Evolutionary conservation across 2,888 invertebrate species (phyloP), one percentile per base, ranked within the genome.

Genomic region (Cinara cedri): DNA sequence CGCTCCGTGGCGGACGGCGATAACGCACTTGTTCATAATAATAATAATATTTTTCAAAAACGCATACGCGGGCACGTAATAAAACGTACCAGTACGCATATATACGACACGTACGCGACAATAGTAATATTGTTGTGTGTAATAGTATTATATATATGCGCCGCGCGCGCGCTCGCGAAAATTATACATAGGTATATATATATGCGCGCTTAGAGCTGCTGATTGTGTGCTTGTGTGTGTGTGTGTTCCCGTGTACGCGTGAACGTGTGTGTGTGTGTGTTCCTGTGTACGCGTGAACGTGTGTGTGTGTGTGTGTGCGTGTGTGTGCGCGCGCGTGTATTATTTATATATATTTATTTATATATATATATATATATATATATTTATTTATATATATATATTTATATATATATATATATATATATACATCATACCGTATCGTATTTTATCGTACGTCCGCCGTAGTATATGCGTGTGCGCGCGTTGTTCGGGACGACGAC

Each of bases 1-100:
- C 21, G 26, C 44, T 51, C 51, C 49, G 76, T 57, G 66, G 34
- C 57, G 76, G 19, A 68, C 76, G 68, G 55, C 76, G 76, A 78
- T 78, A 78, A 68, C 78, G 78, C 70, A 60, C 60, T 60, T 60
- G 66, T 76, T 34, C 26, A 19, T 54, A 13, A 19, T 34, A 0
- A 42, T 49, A 49, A 10, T 66, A 63, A 34, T 63, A 34, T 42
- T 34, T 63, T 34, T 63, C n/a, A 63, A 63, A 63, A 63, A 63
- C 62, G 62, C 62, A 26, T 60, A 60, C n/a, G 60, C 60, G 26
- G 24, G 60, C 60, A 60, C 60, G 60, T 60, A 60, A 63, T 42
- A 62, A 62, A 42, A 34, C 26, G 34, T 34, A 63, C n/a, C 62
- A 6, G n/a, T n/a, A n/a, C n/a, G 34, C 62, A 26, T 11, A 21